Conservation (phyloP, 64 coral and sea anemone genomes). For the Actinia equina region DNA sequence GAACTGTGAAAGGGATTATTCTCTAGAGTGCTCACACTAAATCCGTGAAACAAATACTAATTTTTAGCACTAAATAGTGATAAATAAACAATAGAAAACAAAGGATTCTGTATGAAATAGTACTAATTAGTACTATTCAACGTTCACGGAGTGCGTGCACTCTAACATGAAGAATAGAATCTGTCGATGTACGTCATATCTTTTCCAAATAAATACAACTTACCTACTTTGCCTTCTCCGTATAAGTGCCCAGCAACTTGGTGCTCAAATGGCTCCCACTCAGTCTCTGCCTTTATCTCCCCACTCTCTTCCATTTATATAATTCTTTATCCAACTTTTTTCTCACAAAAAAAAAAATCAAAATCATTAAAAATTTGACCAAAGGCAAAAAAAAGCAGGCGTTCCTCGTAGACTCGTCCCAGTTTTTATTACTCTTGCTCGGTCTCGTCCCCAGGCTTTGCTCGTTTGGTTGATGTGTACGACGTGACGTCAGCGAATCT, state of each 20-base stretch:
- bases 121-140: too few species aligned
- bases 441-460: neutral
- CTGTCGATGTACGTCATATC: too few species aligned
- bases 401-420: neutral
- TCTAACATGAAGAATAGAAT: too few species aligned
- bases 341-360: neutral
- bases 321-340: neutral
- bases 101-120: too few species aligned
- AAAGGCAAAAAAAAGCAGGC: neutral
- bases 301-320: neutral
- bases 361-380: neutral
- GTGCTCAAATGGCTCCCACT: conserved; percentile 10
- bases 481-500: conserved; percentile 85
- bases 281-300: neutral
- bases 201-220: too few species aligned
- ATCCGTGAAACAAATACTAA: too few species aligned
- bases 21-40: too few species aligned
- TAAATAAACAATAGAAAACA: too few species aligned
- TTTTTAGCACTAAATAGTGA: too few species aligned
- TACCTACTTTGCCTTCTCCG: neutral
- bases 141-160: too few species aligned
- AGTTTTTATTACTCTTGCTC: too few species aligned
- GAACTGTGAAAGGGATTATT: too few species aligned
- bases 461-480: conserved; percentile 34
- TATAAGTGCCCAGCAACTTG: conserved; percentile 7